Evolutionary conservation across 2,113 vertebrate species (phyloP).

Genomic region (Lethenteron reissneri): DNA sequence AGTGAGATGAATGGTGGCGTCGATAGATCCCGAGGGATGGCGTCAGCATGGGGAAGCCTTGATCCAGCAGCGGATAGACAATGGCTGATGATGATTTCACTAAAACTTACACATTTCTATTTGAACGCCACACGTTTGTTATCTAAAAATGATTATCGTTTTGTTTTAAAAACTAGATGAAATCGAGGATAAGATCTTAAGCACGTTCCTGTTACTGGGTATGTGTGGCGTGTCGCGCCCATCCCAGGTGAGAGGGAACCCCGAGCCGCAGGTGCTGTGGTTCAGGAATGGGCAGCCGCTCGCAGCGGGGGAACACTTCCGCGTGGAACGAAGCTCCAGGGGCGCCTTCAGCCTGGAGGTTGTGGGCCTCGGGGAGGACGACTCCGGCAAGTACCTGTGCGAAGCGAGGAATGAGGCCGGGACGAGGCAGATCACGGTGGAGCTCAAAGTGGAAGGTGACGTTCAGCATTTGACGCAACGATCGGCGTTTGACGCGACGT

Average conservation of each 20-base stretch:
- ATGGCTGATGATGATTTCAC: too few relatives aligned
- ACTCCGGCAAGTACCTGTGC: conserved; percentile 56
- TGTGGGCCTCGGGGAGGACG: conserved; percentile 26
- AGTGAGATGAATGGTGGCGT: too few relatives aligned
- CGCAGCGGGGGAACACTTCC: conserved; percentile 25
- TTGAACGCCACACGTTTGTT: too few relatives aligned
- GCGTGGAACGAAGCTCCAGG: conserved; percentile 24
- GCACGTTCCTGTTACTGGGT: too few relatives aligned
- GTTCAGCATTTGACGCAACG: neutral
- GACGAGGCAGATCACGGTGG: conserved; percentile 50
- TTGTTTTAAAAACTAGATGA: too few relatives aligned
- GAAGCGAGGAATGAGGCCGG: conserved; percentile 47
- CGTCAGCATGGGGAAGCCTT: too few relatives aligned
- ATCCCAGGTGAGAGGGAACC: conserved; percentile 48
- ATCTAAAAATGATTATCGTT: too few relatives aligned
- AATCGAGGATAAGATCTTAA: too few relatives aligned
- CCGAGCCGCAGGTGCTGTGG: conserved; percentile 60
- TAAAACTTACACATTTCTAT: too few relatives aligned
- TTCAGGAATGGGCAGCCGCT: conserved; percentile 42
- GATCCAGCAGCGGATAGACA: too few relatives aligned
- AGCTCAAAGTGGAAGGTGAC: conserved; percentile 56
- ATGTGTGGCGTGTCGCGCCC: neutral
- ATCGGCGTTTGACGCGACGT: too few relatives aligned
- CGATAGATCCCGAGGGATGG: too few relatives aligned
- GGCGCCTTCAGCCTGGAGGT: conserved; percentile 54